These are phyloP conservation scores for Pheosia gnoma DNA, from an alignment of 2,888 invertebrate species.

Conservation along the genomic window DNA sequence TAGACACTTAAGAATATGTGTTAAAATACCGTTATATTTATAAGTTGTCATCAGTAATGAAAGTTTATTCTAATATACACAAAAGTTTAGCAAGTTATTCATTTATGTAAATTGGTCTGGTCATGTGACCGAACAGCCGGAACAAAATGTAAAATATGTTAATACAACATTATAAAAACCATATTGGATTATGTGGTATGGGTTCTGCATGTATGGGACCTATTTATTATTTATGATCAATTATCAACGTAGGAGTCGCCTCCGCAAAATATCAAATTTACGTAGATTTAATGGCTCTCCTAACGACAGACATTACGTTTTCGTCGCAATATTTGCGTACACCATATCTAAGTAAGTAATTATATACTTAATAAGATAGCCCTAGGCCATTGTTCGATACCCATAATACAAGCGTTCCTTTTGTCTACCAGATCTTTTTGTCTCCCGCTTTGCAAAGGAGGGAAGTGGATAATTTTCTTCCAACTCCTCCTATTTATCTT, in stretches of 20 bases:
- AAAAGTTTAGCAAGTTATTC: constrained; percentile 17
- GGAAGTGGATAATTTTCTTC: too few relatives aligned
- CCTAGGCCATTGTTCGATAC: too few relatives aligned
- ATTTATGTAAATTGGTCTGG: constrained; percentile 35
- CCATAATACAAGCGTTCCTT: too few relatives aligned
- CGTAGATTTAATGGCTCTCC: too few relatives aligned
- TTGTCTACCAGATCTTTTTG: too few relatives aligned
- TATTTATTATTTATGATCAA: not conserved
- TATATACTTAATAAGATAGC: too few relatives aligned
- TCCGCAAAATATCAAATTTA: not conserved
- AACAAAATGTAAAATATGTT: constrained; percentile 11
- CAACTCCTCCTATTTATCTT: too few relatives aligned
- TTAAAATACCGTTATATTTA: constrained; percentile 4
- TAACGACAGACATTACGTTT: too few relatives aligned
- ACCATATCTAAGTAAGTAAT: too few relatives aligned
- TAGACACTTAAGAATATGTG: not conserved
- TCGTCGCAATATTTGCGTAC: too few relatives aligned
- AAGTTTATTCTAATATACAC: constrained; percentile 29
- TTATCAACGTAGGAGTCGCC: not conserved
- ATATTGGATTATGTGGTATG: not conserved
- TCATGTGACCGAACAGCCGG: constrained; percentile 26
- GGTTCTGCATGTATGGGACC: not conserved
- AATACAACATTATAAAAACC: constrained; percentile 8
- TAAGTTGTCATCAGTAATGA: constrained; percentile 18
- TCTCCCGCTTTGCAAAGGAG: too few relatives aligned